Evolutionary conservation across 2,888 invertebrate genomes (phyloP).

Genomic region (Microplitis deprimator): DNA sequence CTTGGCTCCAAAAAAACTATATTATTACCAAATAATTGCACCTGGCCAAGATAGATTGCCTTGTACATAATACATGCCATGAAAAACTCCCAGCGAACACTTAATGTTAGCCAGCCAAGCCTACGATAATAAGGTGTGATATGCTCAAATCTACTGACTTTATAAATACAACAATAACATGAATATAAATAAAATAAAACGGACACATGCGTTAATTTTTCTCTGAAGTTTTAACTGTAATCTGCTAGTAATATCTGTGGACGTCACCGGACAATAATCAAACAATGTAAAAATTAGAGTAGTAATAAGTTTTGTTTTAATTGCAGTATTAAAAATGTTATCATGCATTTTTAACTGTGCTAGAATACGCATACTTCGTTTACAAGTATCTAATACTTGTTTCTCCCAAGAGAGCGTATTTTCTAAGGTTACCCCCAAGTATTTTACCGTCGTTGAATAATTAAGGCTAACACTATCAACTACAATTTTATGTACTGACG

Average conservation of each 20-base stretch:
- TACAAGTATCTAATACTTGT: neutral
- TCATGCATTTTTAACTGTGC: neutral
- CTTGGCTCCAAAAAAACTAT: too few relatives aligned
- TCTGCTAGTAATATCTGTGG: conserved; percentile 12
- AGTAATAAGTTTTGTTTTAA: conserved; percentile 10
- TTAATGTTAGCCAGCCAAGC: too few relatives aligned
- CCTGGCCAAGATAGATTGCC: too few relatives aligned
- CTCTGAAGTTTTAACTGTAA: conserved; percentile 13
- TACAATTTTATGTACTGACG: neutral
- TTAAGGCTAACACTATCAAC: neutral
- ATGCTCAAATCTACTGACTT: too few relatives aligned
- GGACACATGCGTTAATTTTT: conserved; percentile 11
- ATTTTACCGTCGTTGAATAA: neutral
- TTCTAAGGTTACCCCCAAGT: neutral
- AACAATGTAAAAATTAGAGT: conserved; percentile 25
- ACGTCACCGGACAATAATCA: conserved; percentile 32
- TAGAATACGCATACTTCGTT: neutral
- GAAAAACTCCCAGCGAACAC: too few relatives aligned
- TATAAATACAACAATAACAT: too few relatives aligned
- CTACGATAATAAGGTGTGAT: too few relatives aligned
- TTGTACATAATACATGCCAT: too few relatives aligned
- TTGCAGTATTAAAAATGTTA: neutral
- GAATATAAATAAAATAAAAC: too few relatives aligned
- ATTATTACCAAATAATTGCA: too few relatives aligned
- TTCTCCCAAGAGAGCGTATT: neutral